These are phyloP conservation scores for Rhagologus leucostigma DNA, from an alignment of 2,113 vertebrate species.

Conservation along the genomic window DNA sequence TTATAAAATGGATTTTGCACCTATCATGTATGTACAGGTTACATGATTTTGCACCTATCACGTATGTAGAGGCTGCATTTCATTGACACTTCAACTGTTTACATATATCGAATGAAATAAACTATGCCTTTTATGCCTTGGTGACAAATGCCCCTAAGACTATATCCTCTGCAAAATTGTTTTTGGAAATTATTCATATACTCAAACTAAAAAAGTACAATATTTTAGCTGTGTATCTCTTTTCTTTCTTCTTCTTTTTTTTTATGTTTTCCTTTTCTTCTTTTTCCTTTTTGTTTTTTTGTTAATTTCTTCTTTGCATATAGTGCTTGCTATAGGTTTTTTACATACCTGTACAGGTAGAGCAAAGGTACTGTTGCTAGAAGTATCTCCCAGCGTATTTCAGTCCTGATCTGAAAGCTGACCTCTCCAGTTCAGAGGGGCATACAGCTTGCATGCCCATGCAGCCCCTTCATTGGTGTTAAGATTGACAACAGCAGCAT, in stretches of 20 bases:
- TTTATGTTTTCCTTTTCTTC: not conserved
- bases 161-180: not conserved
- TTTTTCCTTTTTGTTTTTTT: no score
- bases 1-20: not conserved
- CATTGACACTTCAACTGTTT: not conserved
- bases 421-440: not conserved
- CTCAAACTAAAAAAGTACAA: not conserved
- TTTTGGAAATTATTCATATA: not conserved
- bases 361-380: not conserved
- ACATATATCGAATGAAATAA: not conserved
- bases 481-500: not conserved
- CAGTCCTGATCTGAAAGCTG: not conserved
- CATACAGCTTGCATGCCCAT: not conserved
- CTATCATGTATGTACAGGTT: not conserved
- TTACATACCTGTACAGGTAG: not conserved
- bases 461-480: not conserved
- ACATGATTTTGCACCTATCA: no score
- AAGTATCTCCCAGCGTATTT: not conserved
- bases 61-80: not conserved
- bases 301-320: not conserved
- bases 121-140: not conserved
- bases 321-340: not conserved
- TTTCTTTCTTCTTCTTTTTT: no score
- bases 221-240: rapidly evolving
- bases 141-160: not conserved